Evolutionary conservation across 2,888 invertebrate genomes (phyloP).

Genomic region (Athripsodes cinereus): DNA sequence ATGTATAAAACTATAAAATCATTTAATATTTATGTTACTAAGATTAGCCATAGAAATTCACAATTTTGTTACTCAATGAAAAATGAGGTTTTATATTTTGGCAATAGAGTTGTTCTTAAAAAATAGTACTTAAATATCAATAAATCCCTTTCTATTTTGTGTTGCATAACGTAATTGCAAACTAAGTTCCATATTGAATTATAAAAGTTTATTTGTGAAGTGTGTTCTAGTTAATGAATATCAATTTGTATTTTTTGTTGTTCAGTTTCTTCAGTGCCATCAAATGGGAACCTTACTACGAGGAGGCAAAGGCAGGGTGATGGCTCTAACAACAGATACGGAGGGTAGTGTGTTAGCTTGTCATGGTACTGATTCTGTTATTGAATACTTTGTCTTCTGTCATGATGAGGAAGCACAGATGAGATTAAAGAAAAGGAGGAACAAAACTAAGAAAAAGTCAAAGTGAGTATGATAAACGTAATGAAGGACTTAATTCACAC

Average conservation of each 20-base stretch:
- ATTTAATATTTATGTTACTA: no score
- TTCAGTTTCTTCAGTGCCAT: slow-evolving; percentile 60
- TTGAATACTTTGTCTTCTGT: slow-evolving; percentile 81
- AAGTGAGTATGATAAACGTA: no score
- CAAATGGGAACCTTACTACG: slow-evolving; percentile 77
- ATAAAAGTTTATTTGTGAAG: not conserved
- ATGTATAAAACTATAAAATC: no score
- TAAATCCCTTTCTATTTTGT: no score
- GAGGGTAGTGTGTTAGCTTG: slow-evolving; percentile 70
- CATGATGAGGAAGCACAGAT: slow-evolving; percentile 66
- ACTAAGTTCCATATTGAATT: not conserved
- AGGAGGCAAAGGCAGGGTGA: slow-evolving; percentile 71
- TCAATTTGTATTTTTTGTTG: no score
- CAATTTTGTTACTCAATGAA: no score
- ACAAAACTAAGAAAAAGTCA: slow-evolving; percentile 57
- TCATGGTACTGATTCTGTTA: slow-evolving; percentile 72
- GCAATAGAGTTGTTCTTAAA: no score
- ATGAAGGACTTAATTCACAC: no score
- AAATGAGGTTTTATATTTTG: no score
- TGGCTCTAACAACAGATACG: slow-evolving; percentile 65
- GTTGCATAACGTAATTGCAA: no score
- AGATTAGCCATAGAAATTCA: no score
- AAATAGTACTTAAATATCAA: no score
- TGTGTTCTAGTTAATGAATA: not conserved
- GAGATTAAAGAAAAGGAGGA: slow-evolving; percentile 68